Evolutionary conservation across 2,113 vertebrate species (phyloP).

Genomic region (Triplophysa tibetana): DNA sequence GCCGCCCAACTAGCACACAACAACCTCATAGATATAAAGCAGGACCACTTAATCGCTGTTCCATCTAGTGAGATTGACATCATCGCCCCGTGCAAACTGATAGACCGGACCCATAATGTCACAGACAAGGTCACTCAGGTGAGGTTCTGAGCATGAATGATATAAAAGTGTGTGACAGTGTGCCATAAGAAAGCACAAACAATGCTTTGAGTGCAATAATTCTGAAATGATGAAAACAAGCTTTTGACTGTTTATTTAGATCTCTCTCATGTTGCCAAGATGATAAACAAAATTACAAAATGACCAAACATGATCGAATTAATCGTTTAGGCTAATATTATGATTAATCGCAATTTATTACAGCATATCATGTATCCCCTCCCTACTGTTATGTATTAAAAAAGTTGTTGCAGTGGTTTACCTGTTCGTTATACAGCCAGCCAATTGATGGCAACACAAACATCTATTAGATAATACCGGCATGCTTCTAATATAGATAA

Average conservation of each 20-base stretch:
- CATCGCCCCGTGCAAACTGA: slow-evolving; percentile 84
- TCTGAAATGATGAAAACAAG: too few relatives aligned
- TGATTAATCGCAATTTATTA: background rate
- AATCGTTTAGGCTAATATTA: background rate
- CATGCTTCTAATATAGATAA: background rate
- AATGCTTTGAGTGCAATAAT: too few relatives aligned
- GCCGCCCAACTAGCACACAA: slow-evolving; percentile 81
- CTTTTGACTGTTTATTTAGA: too few relatives aligned
- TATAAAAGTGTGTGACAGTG: too few relatives aligned
- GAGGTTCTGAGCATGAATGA: background rate
- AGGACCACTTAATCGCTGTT: slow-evolving; percentile 74
- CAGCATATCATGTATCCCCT: background rate
- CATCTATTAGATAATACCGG: background rate
- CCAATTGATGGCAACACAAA: slow-evolving; percentile 5
- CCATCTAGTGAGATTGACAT: slow-evolving; percentile 81
- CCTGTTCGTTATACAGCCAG: background rate
- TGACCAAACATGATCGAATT: too few relatives aligned
- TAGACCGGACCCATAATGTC: slow-evolving; percentile 88
- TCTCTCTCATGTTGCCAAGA: too few relatives aligned
- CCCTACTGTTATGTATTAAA: background rate
- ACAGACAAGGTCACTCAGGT: slow-evolving; percentile 94
- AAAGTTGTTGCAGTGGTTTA: background rate
- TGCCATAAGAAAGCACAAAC: too few relatives aligned
- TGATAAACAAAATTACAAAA: too few relatives aligned
- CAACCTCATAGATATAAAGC: slow-evolving; percentile 83